These are phyloP conservation scores for Spongia lamella DNA, from an alignment of 37 sponge, comb jelly and placozoan species.

Conservation along the genomic window DNA sequence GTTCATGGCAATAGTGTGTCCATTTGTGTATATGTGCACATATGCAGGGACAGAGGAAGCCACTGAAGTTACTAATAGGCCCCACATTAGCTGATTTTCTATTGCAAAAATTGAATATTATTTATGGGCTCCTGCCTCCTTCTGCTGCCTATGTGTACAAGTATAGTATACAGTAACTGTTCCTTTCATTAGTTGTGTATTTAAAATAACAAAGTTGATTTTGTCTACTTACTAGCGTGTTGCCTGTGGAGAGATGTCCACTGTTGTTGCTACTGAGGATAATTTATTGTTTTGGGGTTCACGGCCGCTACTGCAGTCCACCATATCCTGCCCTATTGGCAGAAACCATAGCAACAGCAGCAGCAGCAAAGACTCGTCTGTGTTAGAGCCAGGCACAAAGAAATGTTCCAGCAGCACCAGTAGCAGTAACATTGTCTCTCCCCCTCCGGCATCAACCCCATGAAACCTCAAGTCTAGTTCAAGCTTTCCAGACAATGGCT, in stretches of 20 bases:
- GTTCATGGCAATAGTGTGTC: background rate
- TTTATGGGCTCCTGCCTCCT: background rate
- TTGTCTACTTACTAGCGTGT: slow-evolving; percentile 49
- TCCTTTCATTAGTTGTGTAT: background rate
- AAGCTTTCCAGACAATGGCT: no score
- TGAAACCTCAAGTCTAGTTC: no score
- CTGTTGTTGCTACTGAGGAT: slow-evolving; percentile 75
- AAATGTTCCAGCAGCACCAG: slow-evolving; percentile 1
- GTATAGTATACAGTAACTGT: slow-evolving; percentile 4
- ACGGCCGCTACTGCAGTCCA: slow-evolving; percentile 59
- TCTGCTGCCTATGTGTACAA: background rate
- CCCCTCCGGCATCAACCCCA: no score
- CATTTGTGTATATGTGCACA: background rate
- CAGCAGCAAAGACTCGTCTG: no score
- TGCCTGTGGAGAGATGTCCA: slow-evolving; percentile 75
- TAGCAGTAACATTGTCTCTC: slow-evolving; percentile 3
- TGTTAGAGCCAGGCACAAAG: no score
- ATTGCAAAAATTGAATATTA: slow-evolving; percentile 14
- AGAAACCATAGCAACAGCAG: background rate
- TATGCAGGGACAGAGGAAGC: background rate
- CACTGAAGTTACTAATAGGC: no score
- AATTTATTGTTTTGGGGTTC: slow-evolving; percentile 86
- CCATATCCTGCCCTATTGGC: no score
- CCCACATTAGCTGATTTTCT: no score
- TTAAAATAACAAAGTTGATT: background rate